Evolutionary conservation across 2,797 vertebrate species (phyloP).

Genomic region (Halcyon leucocephala): DNA sequence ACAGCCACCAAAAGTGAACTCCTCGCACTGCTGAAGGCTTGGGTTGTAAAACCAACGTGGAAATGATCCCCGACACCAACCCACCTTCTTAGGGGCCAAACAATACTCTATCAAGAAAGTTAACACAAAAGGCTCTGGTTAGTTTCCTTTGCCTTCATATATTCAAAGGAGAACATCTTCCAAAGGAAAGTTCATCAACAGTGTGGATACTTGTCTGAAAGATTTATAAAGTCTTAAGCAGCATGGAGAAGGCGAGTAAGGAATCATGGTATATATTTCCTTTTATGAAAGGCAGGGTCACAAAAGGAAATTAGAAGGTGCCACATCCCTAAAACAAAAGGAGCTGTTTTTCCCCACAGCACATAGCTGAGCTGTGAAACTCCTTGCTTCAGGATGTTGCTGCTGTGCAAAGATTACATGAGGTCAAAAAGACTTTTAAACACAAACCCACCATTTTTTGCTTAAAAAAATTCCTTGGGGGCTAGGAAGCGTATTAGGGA

Average conservation of each 20-base stretch:
- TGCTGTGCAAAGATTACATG: neutral
- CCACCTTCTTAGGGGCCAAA: conserved; percentile 86
- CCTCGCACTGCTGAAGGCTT: conserved; percentile 81
- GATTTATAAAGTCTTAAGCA: neutral
- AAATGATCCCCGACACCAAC: conserved; percentile 91
- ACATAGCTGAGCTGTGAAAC: neutral
- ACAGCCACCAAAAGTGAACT: conserved; percentile 84
- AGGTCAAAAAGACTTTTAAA: neutral
- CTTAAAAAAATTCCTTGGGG: neutral
- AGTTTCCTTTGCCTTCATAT: neutral
- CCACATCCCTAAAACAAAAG: neutral
- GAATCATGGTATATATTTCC: neutral
- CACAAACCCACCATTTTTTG: neutral
- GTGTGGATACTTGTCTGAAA: neutral
- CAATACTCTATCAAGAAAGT: conserved; percentile 85
- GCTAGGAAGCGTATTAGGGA: neutral
- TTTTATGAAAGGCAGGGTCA: neutral
- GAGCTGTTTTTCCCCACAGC: neutral
- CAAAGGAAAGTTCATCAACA: neutral
- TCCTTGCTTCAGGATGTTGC: neutral
- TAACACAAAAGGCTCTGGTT: neutral
- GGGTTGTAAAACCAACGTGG: conserved; percentile 92
- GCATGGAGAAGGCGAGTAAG: neutral
- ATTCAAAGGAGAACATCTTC: neutral
- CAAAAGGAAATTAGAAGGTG: neutral